These are phyloP conservation scores for Selenia dentaria DNA, from an alignment of 2,888 invertebrate species.

Conservation along the genomic window DNA sequence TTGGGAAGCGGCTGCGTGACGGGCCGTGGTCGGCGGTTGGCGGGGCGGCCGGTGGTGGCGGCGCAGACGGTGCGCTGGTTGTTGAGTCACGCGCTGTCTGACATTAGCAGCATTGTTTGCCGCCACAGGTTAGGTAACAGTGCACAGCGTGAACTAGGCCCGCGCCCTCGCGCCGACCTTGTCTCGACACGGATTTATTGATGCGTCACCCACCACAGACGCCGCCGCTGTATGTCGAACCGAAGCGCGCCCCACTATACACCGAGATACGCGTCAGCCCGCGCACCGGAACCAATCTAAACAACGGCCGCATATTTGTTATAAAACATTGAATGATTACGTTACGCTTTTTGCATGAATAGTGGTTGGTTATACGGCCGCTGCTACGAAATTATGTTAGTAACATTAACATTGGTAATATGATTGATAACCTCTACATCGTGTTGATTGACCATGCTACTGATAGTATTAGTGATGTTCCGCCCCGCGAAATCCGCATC, in stretches of 20 bases:
- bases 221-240: background rate
- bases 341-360: background rate
- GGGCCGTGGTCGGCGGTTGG: background rate
- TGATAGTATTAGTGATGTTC: no score
- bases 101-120: constrained; percentile 53
- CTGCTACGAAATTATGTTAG: no score
- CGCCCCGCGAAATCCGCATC: no score
- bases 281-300: constrained; percentile 43
- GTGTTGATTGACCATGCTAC: no score
- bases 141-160: constrained; percentile 54
- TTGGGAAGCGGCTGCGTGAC: constrained; percentile 7
- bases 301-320: constrained; percentile 28
- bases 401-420: no score
- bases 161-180: constrained; percentile 80
- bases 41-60: constrained; percentile 7
- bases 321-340: constrained; percentile 3
- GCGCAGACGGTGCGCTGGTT: constrained; percentile 21
- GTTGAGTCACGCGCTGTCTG: constrained; percentile 72
- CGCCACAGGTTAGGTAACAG: constrained; percentile 38
- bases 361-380: no score
- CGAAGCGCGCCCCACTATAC: constrained; percentile 34
- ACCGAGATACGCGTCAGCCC: constrained; percentile 45
- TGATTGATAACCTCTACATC: no score
- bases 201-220: constrained; percentile 62
- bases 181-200: constrained; percentile 79